Evolutionary conservation across 2,888 invertebrate species (phyloP).

Genomic region (Thereva nobilitata): DNA sequence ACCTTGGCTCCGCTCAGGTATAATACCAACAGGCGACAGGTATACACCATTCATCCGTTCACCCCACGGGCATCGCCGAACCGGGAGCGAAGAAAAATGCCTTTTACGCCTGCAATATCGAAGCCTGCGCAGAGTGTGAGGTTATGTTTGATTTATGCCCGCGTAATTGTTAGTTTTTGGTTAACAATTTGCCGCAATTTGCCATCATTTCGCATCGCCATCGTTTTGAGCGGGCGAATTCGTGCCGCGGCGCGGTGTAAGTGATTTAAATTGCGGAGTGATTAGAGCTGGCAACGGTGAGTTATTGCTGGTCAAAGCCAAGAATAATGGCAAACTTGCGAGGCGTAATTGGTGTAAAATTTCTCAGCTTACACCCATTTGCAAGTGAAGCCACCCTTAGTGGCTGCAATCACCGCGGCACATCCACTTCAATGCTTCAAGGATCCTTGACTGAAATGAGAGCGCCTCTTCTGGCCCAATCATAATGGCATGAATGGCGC

Average conservation of each 20-base stretch:
- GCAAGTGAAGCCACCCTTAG: conserved; percentile 15
- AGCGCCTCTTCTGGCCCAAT: conserved; percentile 12
- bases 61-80: conserved; percentile 9
- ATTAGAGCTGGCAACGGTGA: conserved; percentile 20
- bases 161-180: conserved; percentile 57
- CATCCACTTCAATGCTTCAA: not conserved
- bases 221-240: not conserved
- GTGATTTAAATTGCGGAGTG: conserved; percentile 38
- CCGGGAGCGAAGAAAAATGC: conserved; percentile 22
- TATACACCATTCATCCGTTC: not conserved
- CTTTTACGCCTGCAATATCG: conserved; percentile 24
- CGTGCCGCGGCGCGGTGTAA: conserved; percentile 33
- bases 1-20: conserved; percentile 14
- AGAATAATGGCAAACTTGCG: conserved; percentile 12
- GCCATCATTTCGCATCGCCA: conserved; percentile 38
- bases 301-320: conserved; percentile 20
- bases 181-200: conserved; percentile 52
- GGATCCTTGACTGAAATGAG: not conserved
- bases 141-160: conserved; percentile 55
- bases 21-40: no score
- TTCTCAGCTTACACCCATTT: conserved; percentile 9
- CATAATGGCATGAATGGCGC: conserved; percentile 4
- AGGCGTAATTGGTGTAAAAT: conserved; percentile 24
- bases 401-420: not conserved
- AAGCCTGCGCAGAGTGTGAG: conserved; percentile 10